phyloP scores from a whole-genome alignment of 2,797 vertebrate genomes.

The Acomys russatus region DNA sequence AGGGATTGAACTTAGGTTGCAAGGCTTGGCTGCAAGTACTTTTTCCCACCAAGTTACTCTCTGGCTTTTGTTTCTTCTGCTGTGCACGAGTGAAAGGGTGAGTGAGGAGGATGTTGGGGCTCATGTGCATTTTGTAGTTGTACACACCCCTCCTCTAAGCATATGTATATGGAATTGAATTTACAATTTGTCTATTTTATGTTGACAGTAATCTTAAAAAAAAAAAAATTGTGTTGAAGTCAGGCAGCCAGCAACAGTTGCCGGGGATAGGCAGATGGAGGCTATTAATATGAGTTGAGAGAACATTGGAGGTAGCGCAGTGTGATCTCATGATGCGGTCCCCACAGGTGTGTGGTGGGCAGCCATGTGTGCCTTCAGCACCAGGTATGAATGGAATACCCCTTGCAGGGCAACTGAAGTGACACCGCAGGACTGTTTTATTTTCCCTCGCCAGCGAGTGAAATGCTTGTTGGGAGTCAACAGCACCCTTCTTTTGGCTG shows the following conservation, averaged over 20 bases:
- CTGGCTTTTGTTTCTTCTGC: background rate
- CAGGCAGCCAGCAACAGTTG: constrained; percentile 87
- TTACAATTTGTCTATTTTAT: constrained; percentile 87
- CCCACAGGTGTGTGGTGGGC: constrained; percentile 93
- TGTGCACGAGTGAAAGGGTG: constrained; percentile 86
- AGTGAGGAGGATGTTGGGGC: constrained; percentile 86
- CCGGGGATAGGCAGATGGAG: constrained; percentile 87
- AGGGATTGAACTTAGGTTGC: background rate
- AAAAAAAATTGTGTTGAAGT: constrained; percentile 86
- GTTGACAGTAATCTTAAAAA: constrained; percentile 88
- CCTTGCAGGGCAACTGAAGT: constrained; percentile 31
- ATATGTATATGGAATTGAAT: constrained; percentile 88
- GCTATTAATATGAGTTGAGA: constrained; percentile 91
- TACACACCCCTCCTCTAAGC: constrained; percentile 71
- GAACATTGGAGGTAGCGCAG: constrained; percentile 94
- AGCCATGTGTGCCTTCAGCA: constrained; percentile 87
- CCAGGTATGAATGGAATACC: constrained; percentile 62
- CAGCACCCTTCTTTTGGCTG: background rate
- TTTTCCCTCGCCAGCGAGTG: background rate
- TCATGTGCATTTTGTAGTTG: constrained; percentile 88
- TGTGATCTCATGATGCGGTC: constrained; percentile 92
- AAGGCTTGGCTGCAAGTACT: background rate
- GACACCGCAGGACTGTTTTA: background rate
- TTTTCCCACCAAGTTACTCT: background rate
- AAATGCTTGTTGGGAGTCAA: constrained; percentile 6